Base-by-base conservation (phyloP, 2,113 vertebrate genomes). In the Empidonax traillii region DNA sequence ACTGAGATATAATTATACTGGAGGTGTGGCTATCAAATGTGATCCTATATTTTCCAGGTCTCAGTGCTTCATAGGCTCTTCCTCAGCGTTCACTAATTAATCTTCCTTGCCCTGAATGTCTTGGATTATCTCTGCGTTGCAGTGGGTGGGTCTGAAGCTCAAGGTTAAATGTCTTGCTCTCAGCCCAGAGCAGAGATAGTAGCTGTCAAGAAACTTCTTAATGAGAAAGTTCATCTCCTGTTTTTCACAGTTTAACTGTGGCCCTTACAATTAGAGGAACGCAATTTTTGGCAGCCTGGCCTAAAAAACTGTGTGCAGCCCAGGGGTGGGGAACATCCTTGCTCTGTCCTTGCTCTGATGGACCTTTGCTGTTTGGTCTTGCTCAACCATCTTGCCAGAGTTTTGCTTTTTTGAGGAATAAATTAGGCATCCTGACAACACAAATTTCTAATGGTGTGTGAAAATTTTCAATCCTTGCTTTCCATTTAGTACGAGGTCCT, bases 1-100 rank as follows among this genome's bases (percentile, higher is more conserved):
- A 58, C n/a, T 39, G 56, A 86, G 88, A 95, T 95, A 95, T 47
- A 86, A 87, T 74, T 88, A 74, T 28, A 8, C 30, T 75, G 76
- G 59, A 72, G 86, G 93, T 68, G 94, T 90, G 93, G 56, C 69
- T 75, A 68, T 44, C 7, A 30, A 71, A 55, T n/a, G 35, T 23
- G 61, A 46, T 84, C 51, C 55, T 92, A 35, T 56, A 93, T 85
- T 89, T 84, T 85, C n/a, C 15, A 59, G 44, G 18, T 15, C 31
- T 44, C 33, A 4, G 33, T 7, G 23, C 35, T 79, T 68, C 52
- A 19, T 12, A 31, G 88, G 65, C 27, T 59, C 39, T 55, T 69
- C 55, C 31, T 93, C 37, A 79, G 20, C 0, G 0, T 22, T 62
- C 51, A 20, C 16, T 35, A 47, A 93, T 88, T 92, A 90, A 94